Conservation (phyloP, 2,797 vertebrate species). For the Chelon labrosus region DNA sequence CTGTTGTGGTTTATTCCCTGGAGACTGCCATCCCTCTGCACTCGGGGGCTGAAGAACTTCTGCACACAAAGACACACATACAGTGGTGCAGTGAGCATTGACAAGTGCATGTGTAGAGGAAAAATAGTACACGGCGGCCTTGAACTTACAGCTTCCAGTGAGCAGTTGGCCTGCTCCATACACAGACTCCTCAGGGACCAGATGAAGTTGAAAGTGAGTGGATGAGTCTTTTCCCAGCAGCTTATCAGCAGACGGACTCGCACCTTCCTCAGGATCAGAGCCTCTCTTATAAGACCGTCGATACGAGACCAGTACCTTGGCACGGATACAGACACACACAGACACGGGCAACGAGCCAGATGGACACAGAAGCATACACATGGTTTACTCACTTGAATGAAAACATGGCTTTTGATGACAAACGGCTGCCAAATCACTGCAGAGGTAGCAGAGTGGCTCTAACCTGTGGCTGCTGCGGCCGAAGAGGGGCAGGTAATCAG, state of each 20-base stretch:
- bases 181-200: slow-evolving; percentile 96
- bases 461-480: slow-evolving; percentile 87
- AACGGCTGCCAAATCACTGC: slow-evolving; percentile 3
- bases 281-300: slow-evolving; percentile 93
- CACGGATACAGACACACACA: slow-evolving; percentile 25
- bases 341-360: slow-evolving; percentile 24
- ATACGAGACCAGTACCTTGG: slow-evolving; percentile 95
- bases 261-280: slow-evolving; percentile 90
- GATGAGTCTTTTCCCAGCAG: slow-evolving; percentile 93
- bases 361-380: background rate
- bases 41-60: slow-evolving; percentile 93
- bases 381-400: slow-evolving; percentile 28
- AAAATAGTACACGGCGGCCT: slow-evolving; percentile 22
- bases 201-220: slow-evolving; percentile 94
- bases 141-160: slow-evolving; percentile 93
- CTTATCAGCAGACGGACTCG: slow-evolving; percentile 94
- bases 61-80: slow-evolving; percentile 68
- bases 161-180: slow-evolving; percentile 92
- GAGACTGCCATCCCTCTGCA: slow-evolving; percentile 85
- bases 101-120: slow-evolving; percentile 7
- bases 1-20: slow-evolving; percentile 93
- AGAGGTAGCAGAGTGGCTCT: slow-evolving; percentile 44
- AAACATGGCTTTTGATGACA: slow-evolving; percentile 23
- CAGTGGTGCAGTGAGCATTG: slow-evolving; percentile 4
- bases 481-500: slow-evolving; percentile 92